Evolutionary conservation across 2,888 invertebrate species (phyloP), one percentile per base, ranked within the genome.

Genomic region (Koerneria pararmatus): DNA sequence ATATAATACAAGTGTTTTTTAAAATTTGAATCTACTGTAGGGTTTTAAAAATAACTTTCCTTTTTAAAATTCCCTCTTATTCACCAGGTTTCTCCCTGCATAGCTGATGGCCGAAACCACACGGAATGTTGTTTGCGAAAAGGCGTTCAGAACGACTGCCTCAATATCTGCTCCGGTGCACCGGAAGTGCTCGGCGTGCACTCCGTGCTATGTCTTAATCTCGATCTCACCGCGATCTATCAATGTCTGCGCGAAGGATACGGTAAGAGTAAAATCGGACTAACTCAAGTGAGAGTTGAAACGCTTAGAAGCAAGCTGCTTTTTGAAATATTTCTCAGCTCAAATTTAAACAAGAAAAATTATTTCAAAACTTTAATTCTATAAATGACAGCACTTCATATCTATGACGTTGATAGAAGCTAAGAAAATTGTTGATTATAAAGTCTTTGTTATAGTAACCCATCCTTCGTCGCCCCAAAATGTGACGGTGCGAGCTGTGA

Each of bases 161-260:
- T 92, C 73, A 91, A 91, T 82, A 90, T 91, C 88, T 92, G 92
- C 82, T 65, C 91, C 41, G 91, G 91, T 0, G 90, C 90, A 67
- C 86, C 89, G 0, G 88, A 90, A 35, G 85, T 87, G 4, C 88
- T 88, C 74, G 87, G 89, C 63, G 87, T 87, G 74, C 70, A 76
- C 61, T 66, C 75, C 2, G 71, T 78, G 29, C 65, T 78, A 11
- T 78, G 78, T 54, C 70, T 78, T 31, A 77, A 73, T 58, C 63
- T 77, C 15, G 78, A 78, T 61, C 61, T 78, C 31, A 69, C 73
- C 29, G 73, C 77, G 1, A 74, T 78, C 66, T 78, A 76, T 65
- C 71, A 72, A 51, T 78, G 78, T 65, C 68, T 77, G 32, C 62
- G 76, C 57, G 74, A 78, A 59, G 78, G 78, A 37, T 78, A 78